Evolutionary conservation across 1,140 invertebrate species (phyloP).

Genomic region (Ganaspis sp.): DNA sequence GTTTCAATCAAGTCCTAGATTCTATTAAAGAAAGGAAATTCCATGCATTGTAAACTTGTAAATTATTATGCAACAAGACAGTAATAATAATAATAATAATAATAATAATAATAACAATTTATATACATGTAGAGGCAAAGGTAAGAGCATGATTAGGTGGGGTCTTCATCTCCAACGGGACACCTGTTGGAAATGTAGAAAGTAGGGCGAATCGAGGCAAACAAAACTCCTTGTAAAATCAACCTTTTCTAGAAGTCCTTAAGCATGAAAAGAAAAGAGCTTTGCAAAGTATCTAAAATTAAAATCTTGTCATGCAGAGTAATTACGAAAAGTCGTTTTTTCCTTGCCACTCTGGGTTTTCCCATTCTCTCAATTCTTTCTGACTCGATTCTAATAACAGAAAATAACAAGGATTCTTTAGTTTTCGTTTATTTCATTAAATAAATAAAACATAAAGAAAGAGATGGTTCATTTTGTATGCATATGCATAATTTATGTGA

Average conservation of each 20-base stretch:
- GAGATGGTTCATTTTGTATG: too few species aligned
- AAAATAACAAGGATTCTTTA: too few species aligned
- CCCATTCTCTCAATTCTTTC: neutral
- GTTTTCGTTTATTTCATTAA: too few species aligned
- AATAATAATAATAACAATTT: neutral
- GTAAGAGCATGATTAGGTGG: conserved; percentile 16
- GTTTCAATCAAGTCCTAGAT: neutral
- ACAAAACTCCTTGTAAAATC: conserved; percentile 15
- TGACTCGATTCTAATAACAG: neutral
- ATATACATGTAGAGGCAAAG: neutral
- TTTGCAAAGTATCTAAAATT: neutral
- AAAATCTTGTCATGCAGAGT: neutral
- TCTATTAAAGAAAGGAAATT: neutral
- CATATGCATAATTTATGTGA: too few species aligned
- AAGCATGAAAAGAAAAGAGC: neutral
- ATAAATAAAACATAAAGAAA: too few species aligned
- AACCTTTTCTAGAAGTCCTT: neutral
- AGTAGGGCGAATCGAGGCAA: conserved; percentile 10
- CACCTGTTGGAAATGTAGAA: conserved; percentile 22
- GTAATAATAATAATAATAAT: conserved; percentile 6
- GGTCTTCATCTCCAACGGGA: conserved; percentile 24
- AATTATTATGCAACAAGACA: neutral
- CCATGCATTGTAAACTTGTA: conserved; percentile 1
- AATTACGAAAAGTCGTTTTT: neutral
- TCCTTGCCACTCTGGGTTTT: neutral